Evolutionary conservation across 30 jellyfish, hydroid and myxozoan genomes (phyloP).

Genomic region (Mastigias papua): DNA sequence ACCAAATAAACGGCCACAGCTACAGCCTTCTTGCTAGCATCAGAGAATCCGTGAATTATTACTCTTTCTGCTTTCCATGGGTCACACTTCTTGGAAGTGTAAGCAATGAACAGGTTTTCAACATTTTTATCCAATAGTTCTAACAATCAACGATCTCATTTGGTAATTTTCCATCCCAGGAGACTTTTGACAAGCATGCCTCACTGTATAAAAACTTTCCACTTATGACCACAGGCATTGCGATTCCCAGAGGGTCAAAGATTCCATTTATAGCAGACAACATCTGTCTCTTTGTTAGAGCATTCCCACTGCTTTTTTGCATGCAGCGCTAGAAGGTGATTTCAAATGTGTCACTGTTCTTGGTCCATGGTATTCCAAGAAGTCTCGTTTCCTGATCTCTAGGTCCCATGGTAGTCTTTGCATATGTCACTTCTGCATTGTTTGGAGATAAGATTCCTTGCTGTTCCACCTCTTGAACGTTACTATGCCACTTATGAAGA

Average conservation of each 20-base stretch:
- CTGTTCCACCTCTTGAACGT: conserved; percentile 50
- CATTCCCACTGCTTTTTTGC: conserved; percentile 18
- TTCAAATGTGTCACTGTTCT: conserved; percentile 40
- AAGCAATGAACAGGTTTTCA: conserved; percentile 5
- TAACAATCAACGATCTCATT: conserved; percentile 34
- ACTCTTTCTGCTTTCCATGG: conserved; percentile 16
- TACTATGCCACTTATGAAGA: conserved; percentile 75
- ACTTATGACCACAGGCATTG: conserved; percentile 68
- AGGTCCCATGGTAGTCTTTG: conserved; percentile 51
- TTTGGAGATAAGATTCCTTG: too few relatives aligned
- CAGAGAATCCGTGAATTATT: conserved; percentile 56
- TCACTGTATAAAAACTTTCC: conserved; percentile 69
- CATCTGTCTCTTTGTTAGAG: conserved; percentile 70
- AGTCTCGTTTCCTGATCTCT: conserved; percentile 53
- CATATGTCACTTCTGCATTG: too few relatives aligned
- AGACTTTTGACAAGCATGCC: conserved; percentile 46
- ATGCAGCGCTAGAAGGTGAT: conserved; percentile 43
- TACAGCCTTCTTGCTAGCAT: conserved; percentile 36
- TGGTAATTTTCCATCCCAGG: conserved; percentile 73
- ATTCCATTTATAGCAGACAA: conserved; percentile 59
- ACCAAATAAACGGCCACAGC: conserved; percentile 40
- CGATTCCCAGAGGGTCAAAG: conserved; percentile 62
- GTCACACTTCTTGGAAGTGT: conserved; percentile 52
- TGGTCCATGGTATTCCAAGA: conserved; percentile 86
- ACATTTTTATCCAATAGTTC: conserved; percentile 42